Conservation (phyloP, 1,140 invertebrate species). For the Drosophila obscura region DNA sequence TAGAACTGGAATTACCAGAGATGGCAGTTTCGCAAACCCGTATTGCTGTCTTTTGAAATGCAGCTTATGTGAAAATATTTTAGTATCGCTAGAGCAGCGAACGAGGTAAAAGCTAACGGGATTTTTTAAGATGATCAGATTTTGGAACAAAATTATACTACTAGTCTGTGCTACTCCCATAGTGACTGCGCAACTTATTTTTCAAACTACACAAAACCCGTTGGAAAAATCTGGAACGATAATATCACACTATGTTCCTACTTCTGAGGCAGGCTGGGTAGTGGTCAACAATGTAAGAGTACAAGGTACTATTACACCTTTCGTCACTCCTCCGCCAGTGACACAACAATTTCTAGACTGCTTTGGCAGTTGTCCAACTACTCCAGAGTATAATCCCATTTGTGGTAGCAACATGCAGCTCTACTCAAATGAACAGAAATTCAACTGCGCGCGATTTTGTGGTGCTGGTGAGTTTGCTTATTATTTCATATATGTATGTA, state of each 20-base stretch:
- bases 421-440: constrained; percentile 86
- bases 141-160: constrained; percentile 27
- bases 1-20: constrained; percentile 46
- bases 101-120: constrained; percentile 4
- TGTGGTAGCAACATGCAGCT: constrained; percentile 87
- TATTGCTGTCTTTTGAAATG: constrained; percentile 11
- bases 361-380: constrained; percentile 84
- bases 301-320: constrained; percentile 54
- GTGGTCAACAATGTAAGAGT: constrained; percentile 66
- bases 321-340: constrained; percentile 55
- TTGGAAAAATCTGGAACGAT: background rate
- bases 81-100: constrained; percentile 9
- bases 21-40: constrained; percentile 27
- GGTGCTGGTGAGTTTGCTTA: constrained; percentile 84
- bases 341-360: constrained; percentile 78
- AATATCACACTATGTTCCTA: constrained; percentile 3
- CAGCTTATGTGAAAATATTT: constrained; percentile 3
- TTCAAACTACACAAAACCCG: constrained; percentile 13
- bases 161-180: constrained; percentile 8
- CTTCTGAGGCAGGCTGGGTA: constrained; percentile 40
- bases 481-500: background rate
- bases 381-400: constrained; percentile 88
- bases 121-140: constrained; percentile 20
- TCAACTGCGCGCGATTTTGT: constrained; percentile 86
- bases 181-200: constrained; percentile 39